Percentiles rank a stretch among this genome's conserved stretches.
Evolutionary conservation across 35 echinoderm and acorn worm genomes (phyloP).

Genomic region (Hemicentrotus pulcherrimus): DNA sequence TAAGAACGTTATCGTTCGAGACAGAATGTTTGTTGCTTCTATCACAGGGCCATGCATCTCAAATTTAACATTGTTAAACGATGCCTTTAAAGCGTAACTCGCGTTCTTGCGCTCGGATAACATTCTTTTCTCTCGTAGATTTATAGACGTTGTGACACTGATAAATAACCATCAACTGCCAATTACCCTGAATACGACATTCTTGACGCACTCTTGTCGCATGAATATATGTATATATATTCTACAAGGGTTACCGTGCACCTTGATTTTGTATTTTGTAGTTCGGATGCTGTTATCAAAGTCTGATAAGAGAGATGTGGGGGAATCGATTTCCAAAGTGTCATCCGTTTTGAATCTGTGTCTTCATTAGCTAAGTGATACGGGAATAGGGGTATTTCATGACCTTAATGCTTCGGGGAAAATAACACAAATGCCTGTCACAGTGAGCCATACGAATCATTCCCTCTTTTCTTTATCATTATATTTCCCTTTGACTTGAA

Average conservation of each 20-base stretch:
- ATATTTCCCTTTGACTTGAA: too few species aligned
- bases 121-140: neutral
- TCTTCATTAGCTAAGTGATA: neutral
- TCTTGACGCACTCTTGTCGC: neutral
- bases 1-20: too few species aligned
- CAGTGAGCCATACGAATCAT: neutral
- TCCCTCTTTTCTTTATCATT: neutral
- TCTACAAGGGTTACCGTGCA: too few species aligned
- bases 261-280: neutral
- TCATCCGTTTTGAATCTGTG: neutral
- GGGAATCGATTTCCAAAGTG: neutral
- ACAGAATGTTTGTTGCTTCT: too few species aligned
- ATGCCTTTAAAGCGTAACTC: too few species aligned
- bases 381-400: neutral
- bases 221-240: too few species aligned
- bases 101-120: too few species aligned
- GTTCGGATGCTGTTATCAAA: neutral
- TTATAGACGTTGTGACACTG: neutral
- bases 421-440: neutral
- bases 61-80: too few species aligned
- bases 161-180: neutral
- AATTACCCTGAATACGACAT: neutral
- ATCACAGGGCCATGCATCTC: too few species aligned
- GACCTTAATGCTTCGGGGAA: neutral
- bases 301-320: neutral